Conservation (phyloP, 2,797 vertebrate species). For the Chelonia mydas region DNA sequence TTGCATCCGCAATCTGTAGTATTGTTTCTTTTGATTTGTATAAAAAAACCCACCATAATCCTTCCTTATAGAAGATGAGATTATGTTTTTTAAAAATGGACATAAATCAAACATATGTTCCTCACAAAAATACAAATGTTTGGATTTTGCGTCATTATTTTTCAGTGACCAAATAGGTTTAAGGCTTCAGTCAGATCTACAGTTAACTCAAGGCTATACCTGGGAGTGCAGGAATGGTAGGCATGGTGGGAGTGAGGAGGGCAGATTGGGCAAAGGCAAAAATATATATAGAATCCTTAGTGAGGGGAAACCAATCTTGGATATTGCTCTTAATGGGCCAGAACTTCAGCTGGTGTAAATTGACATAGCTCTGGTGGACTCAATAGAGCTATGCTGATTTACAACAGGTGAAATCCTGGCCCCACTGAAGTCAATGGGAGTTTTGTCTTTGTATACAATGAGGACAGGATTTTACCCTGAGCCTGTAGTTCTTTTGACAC, state of each 20-base stretch:
- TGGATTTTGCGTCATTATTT: constrained; percentile 12
- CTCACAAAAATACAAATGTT: constrained; percentile 32
- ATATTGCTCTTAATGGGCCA: constrained; percentile 47
- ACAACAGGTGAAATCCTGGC: constrained; percentile 46
- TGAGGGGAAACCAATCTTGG: constrained; percentile 35
- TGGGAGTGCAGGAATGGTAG: background rate
- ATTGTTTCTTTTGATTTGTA: constrained; percentile 47
- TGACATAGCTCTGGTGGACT: constrained; percentile 16
- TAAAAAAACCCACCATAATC: constrained; percentile 7
- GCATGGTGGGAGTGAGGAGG: background rate
- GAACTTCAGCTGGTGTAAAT: constrained; percentile 57
- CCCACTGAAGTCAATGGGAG: background rate
- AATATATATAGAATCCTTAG: background rate
- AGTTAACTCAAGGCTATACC: background rate
- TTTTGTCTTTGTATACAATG: constrained; percentile 53
- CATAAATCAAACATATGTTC: background rate
- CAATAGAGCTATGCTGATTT: constrained; percentile 52
- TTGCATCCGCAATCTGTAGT: constrained; percentile 12
- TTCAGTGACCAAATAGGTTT: constrained; percentile 44
- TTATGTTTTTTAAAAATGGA: constrained; percentile 34
- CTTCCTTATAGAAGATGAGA: constrained; percentile 26
- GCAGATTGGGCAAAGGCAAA: background rate
- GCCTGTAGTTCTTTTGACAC: constrained; percentile 14
- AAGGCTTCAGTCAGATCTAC: background rate
- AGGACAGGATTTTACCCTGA: constrained; percentile 28